Evolutionary conservation across 2,888 invertebrate species (phyloP), one percentile per base, ranked within the genome.

Genomic region (Eupsilia transversa): DNA sequence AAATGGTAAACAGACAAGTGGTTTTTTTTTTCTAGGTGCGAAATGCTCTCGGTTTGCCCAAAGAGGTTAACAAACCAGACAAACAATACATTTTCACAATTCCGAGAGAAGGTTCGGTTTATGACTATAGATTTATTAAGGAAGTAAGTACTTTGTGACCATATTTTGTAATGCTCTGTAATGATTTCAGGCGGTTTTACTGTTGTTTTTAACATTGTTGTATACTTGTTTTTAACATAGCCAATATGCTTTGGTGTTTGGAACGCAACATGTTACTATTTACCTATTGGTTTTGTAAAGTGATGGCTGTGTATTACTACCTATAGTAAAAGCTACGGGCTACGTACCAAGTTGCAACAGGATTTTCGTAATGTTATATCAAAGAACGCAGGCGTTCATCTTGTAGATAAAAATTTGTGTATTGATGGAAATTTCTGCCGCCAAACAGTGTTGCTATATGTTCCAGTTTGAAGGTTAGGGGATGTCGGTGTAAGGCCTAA

Each of bases 61-160:
- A 96, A 84, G 96, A 96, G 71, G 96, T 98, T 60, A 86, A 90
- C 0, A 97, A 97, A 87, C 97, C 97, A 0, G 97, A 97, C 0
- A 98, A 98, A 89, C 98, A 98, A 0, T 99, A 98, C 89, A 98
- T 98, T 86, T 98, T 98, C 87, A 97, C 97, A 0, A 97, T 99
- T 91, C 99, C 99, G 0, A 98, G 97, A 85, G 97, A 98, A 33
- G 98, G 98, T 57, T 97, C 97, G 1, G 98, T 99, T 0, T 99
- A 98, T 91, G 99, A 99, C 92, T 99, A 98, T 93, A 97, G 98
- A 84, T 99, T 98, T 92, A 98, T 98, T 65, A 98, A 99, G 95
- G 99, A 99, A 96, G 98, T 98, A 63, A 85, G 86, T 87, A 52
- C 9, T 35, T 65, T 35, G 4, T 30, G 6, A 54, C 1, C 14